Percentiles rank a stretch among this genome's conserved stretches.
Conservation (phyloP, 2,113 vertebrate genomes). For the Rhinopomastus cyanomelas region DNA sequence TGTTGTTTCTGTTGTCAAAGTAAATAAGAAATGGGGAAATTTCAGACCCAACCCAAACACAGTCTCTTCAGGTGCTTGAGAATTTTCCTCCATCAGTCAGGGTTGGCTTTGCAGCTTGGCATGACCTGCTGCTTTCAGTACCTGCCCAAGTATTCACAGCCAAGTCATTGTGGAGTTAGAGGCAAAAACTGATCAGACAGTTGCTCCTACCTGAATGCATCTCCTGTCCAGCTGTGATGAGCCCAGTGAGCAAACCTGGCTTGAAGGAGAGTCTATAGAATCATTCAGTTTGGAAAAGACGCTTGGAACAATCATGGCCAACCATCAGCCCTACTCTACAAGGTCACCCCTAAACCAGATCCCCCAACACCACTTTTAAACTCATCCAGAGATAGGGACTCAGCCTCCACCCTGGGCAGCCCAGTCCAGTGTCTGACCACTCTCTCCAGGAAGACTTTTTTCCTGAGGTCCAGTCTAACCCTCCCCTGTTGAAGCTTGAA, state of each 20-base stretch:
- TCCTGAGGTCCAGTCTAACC: no score
- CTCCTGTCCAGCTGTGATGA: neutral
- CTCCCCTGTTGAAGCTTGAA: no score
- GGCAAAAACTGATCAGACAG: neutral
- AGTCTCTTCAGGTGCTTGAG: neutral
- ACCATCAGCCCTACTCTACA: no score
- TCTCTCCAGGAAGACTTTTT: no score
- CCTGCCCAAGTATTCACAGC: neutral
- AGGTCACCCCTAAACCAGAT: no score
- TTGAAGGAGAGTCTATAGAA: neutral
- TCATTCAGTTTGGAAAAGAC: no score
- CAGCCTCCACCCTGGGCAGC: no score
- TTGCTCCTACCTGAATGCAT: neutral
- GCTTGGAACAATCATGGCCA: no score
- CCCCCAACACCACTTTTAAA: no score
- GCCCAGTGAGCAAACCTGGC: neutral
- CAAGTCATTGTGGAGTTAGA: neutral
- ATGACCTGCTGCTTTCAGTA: neutral
- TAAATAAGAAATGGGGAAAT: neutral
- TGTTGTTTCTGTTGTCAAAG: neutral
- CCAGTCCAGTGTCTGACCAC: no score
- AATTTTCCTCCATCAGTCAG: neutral
- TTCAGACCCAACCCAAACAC: neutral
- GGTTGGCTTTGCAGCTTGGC: neutral
- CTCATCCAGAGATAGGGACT: no score